Percentiles rank a stretch among this genome's conserved stretches.
Evolutionary conservation across 2,888 invertebrate species (phyloP).

Genomic region (Parasteatoda lunata): DNA sequence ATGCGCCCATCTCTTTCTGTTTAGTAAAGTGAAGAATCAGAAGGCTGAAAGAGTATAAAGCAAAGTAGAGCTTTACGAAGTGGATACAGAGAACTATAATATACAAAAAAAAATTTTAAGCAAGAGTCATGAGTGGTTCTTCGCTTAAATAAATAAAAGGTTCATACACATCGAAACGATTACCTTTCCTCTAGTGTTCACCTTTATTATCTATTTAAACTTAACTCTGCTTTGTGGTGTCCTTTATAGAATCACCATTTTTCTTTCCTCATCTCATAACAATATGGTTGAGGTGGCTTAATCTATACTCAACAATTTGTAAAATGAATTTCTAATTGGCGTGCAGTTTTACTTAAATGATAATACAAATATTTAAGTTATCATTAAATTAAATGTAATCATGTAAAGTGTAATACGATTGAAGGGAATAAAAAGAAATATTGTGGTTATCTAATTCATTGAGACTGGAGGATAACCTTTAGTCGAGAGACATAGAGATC

Average conservation of each 20-base stretch:
- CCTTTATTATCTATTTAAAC: conserved; percentile 29
- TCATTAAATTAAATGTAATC: no score
- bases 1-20: neutral
- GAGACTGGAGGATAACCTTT: no score
- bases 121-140: conserved; percentile 29
- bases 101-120: conserved; percentile 40
- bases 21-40: neutral
- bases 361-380: no score
- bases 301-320: no score
- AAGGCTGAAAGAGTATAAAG: conserved; percentile 42
- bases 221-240: conserved; percentile 59
- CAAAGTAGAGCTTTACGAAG: conserved; percentile 61
- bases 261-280: conserved; percentile 27
- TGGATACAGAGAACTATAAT: conserved; percentile 46
- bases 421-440: no score
- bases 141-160: conserved; percentile 60
- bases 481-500: no score
- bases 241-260: conserved; percentile 52
- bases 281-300: neutral
- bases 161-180: conserved; percentile 69
- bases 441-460: no score
- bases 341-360: no score
- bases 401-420: no score
- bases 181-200: conserved; percentile 58
- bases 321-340: no score